Evolutionary conservation across 2,113 vertebrate genomes (phyloP), one percentile per base, ranked within the genome.

Genomic region (Sarotherodon lohbergeri): DNA sequence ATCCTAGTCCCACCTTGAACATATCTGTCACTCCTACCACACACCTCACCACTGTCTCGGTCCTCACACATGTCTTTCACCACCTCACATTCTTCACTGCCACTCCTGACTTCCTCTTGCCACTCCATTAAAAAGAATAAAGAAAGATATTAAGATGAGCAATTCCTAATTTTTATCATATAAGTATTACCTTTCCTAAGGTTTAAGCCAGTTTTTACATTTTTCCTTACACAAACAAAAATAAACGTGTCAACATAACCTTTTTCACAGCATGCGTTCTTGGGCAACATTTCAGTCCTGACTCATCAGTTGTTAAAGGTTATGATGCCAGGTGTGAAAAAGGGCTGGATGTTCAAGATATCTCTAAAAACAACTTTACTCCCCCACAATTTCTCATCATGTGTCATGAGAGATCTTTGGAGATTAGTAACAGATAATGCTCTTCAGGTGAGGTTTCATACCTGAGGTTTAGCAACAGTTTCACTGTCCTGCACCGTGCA

Each of bases 381-480:
- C 46, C 71, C 71, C 63, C 80, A 90, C 68, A 13, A n/a, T 84
- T 91, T 90, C 68, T 80, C 71, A 82, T 84, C 24, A 46, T 9
- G 19, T 81, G 46, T 50, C 29, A 56, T 57, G 3, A 79, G 41
- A 89, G n/a, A 80, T 41, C 57, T 86, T n/a, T 4, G 16, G n/a
- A 73, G 59, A 83, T 68, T 11, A 48, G 68, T 66, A 41, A 39
- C 41, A 83, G 52, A 81, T 34, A 54, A 88, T 82, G 32, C 41
- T 85, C 59, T 12, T 61, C 41, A 52, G 43, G 17, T 14, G 43
- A 32, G 17, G n/a, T 32, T 79, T 66, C 88, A 93, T 84, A 85
- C 83, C 78, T 82, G 52, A 34, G 56, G 78, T 59, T 90, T 66
- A 89, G 48, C 80, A 63, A 48, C 86, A 84, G 91, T 93, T 93